Evolutionary conservation across 2,888 invertebrate genomes (phyloP).

Genomic region (Caenorhabditis zanzibari): DNA sequence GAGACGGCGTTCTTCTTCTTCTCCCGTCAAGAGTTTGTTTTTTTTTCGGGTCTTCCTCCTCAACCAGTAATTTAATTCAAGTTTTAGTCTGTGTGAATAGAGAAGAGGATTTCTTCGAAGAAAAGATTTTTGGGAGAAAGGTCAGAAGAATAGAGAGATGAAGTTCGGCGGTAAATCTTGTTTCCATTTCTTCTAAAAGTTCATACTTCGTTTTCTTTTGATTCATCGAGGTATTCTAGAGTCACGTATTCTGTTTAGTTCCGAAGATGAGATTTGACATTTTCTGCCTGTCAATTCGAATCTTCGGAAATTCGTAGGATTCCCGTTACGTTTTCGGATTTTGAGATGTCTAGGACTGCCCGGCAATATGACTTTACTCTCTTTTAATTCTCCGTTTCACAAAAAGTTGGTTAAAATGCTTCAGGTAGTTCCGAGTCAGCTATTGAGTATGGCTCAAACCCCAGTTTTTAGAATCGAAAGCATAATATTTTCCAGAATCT

Average conservation of each 20-base stretch:
- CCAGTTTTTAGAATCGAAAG: too few relatives aligned
- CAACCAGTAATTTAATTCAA: constrained; percentile 37
- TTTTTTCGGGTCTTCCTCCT: constrained; percentile 26
- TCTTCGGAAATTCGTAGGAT: too few relatives aligned
- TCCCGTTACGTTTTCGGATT: too few relatives aligned
- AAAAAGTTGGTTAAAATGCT: too few relatives aligned
- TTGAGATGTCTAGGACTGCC: too few relatives aligned
- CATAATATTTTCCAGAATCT: too few relatives aligned
- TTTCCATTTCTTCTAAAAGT: constrained; percentile 21
- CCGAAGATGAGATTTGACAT: too few relatives aligned
- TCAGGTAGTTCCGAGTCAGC: too few relatives aligned
- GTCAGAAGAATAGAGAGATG: constrained; percentile 2
- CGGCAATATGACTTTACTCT: too few relatives aligned
- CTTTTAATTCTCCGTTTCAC: too few relatives aligned
- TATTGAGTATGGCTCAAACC: too few relatives aligned
- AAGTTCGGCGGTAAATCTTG: constrained; percentile 34
- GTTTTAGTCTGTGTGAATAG: constrained; percentile 28
- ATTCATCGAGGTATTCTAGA: neutral
- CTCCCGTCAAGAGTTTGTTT: constrained; percentile 26
- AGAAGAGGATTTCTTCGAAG: constrained; percentile 13
- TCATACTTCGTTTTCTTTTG: constrained; percentile 18
- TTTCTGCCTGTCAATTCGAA: too few relatives aligned
- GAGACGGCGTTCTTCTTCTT: constrained; percentile 33
- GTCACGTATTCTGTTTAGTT: neutral
- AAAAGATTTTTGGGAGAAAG: constrained; percentile 10